Evolutionary conservation across 2,888 invertebrate genomes (phyloP).

Genomic region (Oscheius myriophilus): DNA sequence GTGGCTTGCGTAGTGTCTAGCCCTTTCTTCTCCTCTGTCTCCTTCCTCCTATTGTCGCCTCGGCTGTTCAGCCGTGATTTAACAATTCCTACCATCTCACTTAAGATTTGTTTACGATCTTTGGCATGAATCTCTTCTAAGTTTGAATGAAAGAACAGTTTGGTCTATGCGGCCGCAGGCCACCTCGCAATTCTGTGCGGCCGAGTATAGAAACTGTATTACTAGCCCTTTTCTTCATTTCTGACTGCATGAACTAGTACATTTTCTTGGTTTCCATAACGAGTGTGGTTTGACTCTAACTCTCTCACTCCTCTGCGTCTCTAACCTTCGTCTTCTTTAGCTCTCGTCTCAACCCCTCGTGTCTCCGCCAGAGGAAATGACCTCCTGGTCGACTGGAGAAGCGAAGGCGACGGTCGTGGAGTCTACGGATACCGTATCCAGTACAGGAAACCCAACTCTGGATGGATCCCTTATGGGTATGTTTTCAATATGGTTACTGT

Average conservation of each 20-base stretch:
- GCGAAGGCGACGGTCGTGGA: slow-evolving; percentile 67
- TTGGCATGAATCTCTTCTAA: background rate
- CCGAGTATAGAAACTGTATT: too few relatives aligned
- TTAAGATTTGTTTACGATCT: background rate
- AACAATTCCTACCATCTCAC: background rate
- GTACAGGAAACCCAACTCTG: slow-evolving; percentile 59
- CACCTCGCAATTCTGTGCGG: too few relatives aligned
- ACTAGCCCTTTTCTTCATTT: too few relatives aligned
- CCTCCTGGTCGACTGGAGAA: slow-evolving; percentile 65
- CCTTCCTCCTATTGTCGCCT: slow-evolving; percentile 12
- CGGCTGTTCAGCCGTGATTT: background rate
- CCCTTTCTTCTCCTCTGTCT: slow-evolving; percentile 21
- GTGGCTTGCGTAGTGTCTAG: slow-evolving; percentile 10
- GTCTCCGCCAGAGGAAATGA: slow-evolving; percentile 60
- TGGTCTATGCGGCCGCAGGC: too few relatives aligned
- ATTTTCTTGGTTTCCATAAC: slow-evolving; percentile 5
- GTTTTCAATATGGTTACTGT: background rate
- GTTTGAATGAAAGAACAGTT: slow-evolving; percentile 34
- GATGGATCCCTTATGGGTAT: slow-evolving; percentile 68
- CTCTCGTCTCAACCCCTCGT: slow-evolving; percentile 65
- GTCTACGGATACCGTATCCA: slow-evolving; percentile 69
- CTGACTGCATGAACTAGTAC: slow-evolving; percentile 27
- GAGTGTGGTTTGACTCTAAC: slow-evolving; percentile 28
- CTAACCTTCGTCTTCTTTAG: slow-evolving; percentile 49
- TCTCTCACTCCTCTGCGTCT: background rate